A percentile compares a stretch with the other conserved stretches of the same genome.
Conservation (phyloP, 2,888 invertebrate genomes). For the Aspidiotus destructor region DNA sequence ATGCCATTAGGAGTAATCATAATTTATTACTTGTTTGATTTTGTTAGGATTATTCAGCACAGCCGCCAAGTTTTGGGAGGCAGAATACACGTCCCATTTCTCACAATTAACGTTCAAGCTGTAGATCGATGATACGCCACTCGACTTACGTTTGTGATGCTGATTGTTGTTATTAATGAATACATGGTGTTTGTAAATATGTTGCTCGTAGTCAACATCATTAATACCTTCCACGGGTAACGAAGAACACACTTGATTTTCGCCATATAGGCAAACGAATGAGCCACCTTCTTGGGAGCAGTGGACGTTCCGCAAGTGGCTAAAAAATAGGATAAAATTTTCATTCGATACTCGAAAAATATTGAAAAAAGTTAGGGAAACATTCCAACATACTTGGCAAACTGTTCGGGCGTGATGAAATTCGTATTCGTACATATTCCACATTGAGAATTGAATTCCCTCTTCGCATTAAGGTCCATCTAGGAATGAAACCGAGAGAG, state of each 20-base stretch:
- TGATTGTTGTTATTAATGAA: constrained; percentile 36
- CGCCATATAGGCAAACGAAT: constrained; percentile 76
- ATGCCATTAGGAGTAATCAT: not conserved
- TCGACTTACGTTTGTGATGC: constrained; percentile 18
- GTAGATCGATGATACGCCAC: constrained; percentile 16
- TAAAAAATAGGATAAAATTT: constrained; percentile 42
- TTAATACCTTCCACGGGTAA: constrained; percentile 81
- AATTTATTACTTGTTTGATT: constrained; percentile 60
- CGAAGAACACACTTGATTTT: constrained; percentile 74
- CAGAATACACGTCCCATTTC: constrained; percentile 78
- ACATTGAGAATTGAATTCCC: constrained; percentile 18
- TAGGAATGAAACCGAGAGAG: too few relatives aligned
- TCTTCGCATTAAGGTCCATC: not conserved
- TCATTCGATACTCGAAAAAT: not conserved
- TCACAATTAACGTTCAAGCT: constrained; percentile 34
- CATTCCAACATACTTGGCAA: constrained; percentile 18
- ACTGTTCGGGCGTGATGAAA: constrained; percentile 17
- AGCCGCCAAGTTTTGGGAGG: constrained; percentile 88
- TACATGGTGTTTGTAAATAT: constrained; percentile 61
- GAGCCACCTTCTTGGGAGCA: constrained; percentile 78
- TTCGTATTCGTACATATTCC: constrained; percentile 9
- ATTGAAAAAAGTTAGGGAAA: not conserved
- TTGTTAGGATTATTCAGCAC: constrained; percentile 89
- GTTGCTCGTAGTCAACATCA: constrained; percentile 78
- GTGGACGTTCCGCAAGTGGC: constrained; percentile 69